Evolutionary conservation across 35 echinoderm and acorn worm species (phyloP), one percentile per base, ranked within the genome.

Genomic region (Diadema setosum): DNA sequence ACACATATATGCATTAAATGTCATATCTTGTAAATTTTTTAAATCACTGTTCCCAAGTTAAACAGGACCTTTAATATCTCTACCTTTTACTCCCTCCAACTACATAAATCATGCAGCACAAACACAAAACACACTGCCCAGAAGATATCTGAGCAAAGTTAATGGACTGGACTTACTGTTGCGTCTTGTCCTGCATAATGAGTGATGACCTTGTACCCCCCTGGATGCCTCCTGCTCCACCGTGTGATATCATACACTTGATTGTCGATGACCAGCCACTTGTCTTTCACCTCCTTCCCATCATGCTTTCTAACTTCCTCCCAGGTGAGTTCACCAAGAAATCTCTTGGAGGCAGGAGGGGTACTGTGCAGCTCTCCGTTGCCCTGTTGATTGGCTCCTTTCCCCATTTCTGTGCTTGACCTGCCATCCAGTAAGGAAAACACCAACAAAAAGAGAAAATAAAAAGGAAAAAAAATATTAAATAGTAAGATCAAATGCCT

Each of bases 131-230:
- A n/a, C n/a, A n/a, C n/a, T n/a, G n/a, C n/a, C n/a, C n/a, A n/a
- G n/a, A n/a, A n/a, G n/a, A n/a, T n/a, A n/a, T n/a, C n/a, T n/a
- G n/a, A n/a, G n/a, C n/a, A n/a, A n/a, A n/a, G n/a, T n/a, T n/a
- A n/a, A n/a, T n/a, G n/a, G n/a, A n/a, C n/a, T n/a, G n/a, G n/a
- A 81, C 87, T 82, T 82, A 89, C 87, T 7, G 76, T 65, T 30
- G 49, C 87, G 60, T 89, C 87, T 64, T 89, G 74, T 17, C 87
- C 87, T n/a, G 87, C 56, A 82, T 89, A 80, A 55, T 89, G 87
- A 20, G 75, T 42, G 35, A 89, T 49, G 42, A 89, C 70, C 55
- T 80, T 81, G 45, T 39, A 65, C 5, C 87, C 87, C 45, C 87
- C 87, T 26, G 76, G 87, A 61, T 89, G 87, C 34, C 75, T 49